Evolutionary conservation across 2,113 vertebrate genomes (phyloP).

Genomic region (Echinops telfairi): DNA sequence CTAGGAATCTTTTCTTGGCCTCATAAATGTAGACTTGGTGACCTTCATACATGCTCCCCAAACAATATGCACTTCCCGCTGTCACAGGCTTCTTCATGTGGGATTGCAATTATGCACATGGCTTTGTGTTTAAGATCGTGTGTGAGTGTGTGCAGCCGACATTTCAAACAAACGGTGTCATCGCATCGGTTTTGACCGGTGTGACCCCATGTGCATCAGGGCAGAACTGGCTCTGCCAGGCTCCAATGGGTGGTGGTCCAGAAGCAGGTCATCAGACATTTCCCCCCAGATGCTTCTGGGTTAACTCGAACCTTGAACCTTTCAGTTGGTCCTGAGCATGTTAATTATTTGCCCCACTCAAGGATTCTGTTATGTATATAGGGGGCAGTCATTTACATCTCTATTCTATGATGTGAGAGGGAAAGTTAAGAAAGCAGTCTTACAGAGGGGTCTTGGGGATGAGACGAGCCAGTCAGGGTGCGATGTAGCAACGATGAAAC

Average conservation of each 20-base stretch:
- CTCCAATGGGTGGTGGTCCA: not conserved
- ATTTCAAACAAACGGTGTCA: not conserved
- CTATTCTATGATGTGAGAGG: not conserved
- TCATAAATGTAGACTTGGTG: not conserved
- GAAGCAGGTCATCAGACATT: not conserved
- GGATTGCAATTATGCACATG: not conserved
- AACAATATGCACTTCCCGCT: not conserved
- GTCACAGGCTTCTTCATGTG: not conserved
- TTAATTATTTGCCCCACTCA: not conserved
- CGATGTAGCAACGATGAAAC: no score
- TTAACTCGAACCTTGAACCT: not conserved
- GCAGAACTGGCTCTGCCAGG: not conserved
- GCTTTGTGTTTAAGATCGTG: not conserved
- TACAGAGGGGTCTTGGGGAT: no score
- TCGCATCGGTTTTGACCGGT: not conserved
- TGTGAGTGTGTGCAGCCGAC: not conserved
- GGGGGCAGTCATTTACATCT: not conserved
- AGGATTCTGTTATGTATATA: not conserved
- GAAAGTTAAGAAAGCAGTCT: not conserved
- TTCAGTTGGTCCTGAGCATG: not conserved
- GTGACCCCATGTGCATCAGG: not conserved
- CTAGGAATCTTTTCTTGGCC: constrained; percentile 1
- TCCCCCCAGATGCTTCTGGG: not conserved
- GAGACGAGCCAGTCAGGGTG: no score
- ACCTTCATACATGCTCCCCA: not conserved